Evolutionary conservation across 2,888 invertebrate species (phyloP), one percentile per base, ranked within the genome.

Genomic region (Ormyrus labotus): DNA sequence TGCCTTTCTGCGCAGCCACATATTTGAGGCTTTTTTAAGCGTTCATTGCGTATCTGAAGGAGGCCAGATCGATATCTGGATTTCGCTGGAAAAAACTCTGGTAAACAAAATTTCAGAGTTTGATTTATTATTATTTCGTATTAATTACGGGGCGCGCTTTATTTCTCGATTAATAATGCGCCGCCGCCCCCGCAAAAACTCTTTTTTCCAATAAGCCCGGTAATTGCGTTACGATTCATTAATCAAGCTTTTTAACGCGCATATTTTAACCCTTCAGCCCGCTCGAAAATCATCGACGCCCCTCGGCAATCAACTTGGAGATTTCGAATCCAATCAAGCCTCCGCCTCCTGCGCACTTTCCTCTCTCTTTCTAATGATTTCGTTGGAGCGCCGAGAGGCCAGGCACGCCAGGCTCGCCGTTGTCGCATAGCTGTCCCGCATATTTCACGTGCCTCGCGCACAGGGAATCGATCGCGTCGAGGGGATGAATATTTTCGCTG

Each of bases 271-370:
- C 58, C 67, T 67, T 57, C 58, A 57, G 11, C 64, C 10, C 9
- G 10, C 65, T 51, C 10, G 34, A 6, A 55, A 63, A 68, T 68
- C 75, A 51, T 57, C 61, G 57, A 5, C 72, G 9, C 7, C n/a
- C 48, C 10, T 34, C 77, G 64, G 50, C 70, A 80, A 80, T 75
- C 70, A 65, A 80, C 65, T 67, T 11, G 64, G 58, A 78, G 69
- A 69, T 80, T 80, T 75, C 71, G 61, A 80, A 80, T 71, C 75
- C 75, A 80, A 80, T 80, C 80, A 75, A 80, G 5, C 70, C 69
- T 51, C 34, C 50, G 50, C 65, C 11, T 51, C 50, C 50, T 64
- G 63, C 51, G n/a, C 71, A 67, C 53, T 76, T 71, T 80, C 63
- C 67, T 57, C 19, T 6, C 51, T 10, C 58, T 5, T 51, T 53